Evolutionary conservation across 2,797 vertebrate species (phyloP), one percentile per base, ranked within the genome.

Genomic region (Eremophila alpestris): DNA sequence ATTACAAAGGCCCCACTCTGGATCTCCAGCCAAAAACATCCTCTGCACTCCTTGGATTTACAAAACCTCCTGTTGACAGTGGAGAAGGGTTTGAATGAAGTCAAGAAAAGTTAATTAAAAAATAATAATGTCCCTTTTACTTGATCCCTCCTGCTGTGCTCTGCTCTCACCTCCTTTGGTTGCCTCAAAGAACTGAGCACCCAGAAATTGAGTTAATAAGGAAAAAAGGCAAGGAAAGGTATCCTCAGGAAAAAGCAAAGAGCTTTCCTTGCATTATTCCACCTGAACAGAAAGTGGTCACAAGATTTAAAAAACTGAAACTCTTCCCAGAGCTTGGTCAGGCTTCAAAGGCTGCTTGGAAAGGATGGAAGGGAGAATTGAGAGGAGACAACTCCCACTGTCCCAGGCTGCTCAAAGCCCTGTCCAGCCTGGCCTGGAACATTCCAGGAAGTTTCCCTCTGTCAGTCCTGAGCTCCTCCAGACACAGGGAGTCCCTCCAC

Each of bases 291-390:
- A 7, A 81, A 43, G 30, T 2, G 22, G 16, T 10, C 17, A 45
- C 2, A 3, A 0, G 3, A 40, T 40, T 52, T n/a, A 73, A 54
- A 45, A 64, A 41, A 2, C 1, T 3, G 8, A 40, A 38, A 58
- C 5, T 49, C 14, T 59, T 27, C 60, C 43, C 38, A 52, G 38
- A 36, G 29, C 23, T 81, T 40, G 40, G 54, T 2, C 9, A 55
- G n/a, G 30, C 43, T 30, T 55, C 69, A 45, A 69, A 77, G 13
- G 30, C 32, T 41, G 8, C n/a, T 78, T 55, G n/a, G 45, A 15
- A 45, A 81, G 36, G 70, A 46, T 5, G 45, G 77, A 11, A 80
- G n/a, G 22, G 18, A 70, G 38, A 30, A 62, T 22, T 23, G 23
- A 16, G 79, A 7, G 67, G 43, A 40, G 51, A 60, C 16, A 46